Conservation (phyloP, 2,888 invertebrate genomes). For the Omphaloscelis lunosa region DNA sequence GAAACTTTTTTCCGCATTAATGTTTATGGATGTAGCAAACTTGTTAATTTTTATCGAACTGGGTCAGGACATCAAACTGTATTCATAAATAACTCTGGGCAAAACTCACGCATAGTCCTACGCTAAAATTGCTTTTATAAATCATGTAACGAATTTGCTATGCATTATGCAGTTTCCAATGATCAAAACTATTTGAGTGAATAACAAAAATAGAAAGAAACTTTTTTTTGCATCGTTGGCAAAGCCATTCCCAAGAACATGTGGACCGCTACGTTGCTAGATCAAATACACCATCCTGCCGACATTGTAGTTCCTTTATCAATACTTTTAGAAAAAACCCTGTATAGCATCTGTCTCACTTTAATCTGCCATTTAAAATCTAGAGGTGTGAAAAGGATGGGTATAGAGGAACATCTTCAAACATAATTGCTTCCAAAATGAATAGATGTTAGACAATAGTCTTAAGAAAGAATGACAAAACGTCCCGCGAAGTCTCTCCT, state of each 20-base stretch:
- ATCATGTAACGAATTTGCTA: neutral
- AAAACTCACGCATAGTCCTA: conserved; percentile 19
- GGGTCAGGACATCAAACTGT: conserved; percentile 50
- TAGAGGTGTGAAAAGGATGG: conserved; percentile 72
- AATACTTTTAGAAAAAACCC: conserved; percentile 84
- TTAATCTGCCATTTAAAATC: conserved; percentile 66
- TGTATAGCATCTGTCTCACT: conserved; percentile 78
- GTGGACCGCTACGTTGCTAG: conserved; percentile 90
- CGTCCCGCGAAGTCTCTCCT: conserved; percentile 70
- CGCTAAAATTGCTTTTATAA: neutral
- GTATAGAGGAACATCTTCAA: conserved; percentile 75
- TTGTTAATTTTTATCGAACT: conserved; percentile 58
- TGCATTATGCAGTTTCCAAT: conserved; percentile 57
- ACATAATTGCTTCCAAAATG: conserved; percentile 86
- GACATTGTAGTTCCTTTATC: conserved; percentile 88
- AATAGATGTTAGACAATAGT: conserved; percentile 85
- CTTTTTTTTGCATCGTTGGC: conserved; percentile 89
- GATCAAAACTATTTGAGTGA: conserved; percentile 76
- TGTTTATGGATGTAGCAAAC: conserved; percentile 57
- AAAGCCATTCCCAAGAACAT: conserved; percentile 89
- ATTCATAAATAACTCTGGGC: conserved; percentile 39
- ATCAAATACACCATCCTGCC: conserved; percentile 90
- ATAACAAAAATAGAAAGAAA: conserved; percentile 76
- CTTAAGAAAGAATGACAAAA: conserved; percentile 77
- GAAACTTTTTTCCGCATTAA: conserved; percentile 59